Base-by-base conservation (phyloP, 2,797 vertebrate species). In the Myotis planiceps region DNA sequence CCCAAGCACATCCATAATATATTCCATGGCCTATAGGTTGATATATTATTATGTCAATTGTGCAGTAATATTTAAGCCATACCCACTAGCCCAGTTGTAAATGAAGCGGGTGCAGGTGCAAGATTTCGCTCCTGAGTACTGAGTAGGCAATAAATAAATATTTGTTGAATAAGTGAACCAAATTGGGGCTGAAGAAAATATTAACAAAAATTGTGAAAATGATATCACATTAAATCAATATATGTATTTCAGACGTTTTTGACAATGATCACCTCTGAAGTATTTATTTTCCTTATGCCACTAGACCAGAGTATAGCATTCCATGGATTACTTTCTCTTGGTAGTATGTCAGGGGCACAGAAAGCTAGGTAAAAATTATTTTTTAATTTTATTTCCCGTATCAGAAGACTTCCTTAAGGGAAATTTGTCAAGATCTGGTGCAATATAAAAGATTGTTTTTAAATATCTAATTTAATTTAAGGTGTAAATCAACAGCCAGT, bases 351-450 rank as follows among this genome's bases (percentile, higher is more conserved):
- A 71, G 27, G 39, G 58, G 69, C 5, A 89, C 78, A 47, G 78
- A 42, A 68, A 27, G 45, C 34, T 47, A 55, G 47, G 13, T 82
- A 83, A 86, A 74, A 94, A 83, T 94, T 47, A 78, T 68, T 45
- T 81, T 91, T 89, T 74, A 82, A 60, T 71, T 90, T 58, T 3
- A 80, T 79, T 92, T 79, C 45, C 69, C 45, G 53, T 37, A 83
- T 37, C 83, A 63, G 63, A 92, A 94, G 90, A 74, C 34, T 65
- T 88, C 42, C 72, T 68, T 76, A 74, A 51, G 68, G 25, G 21
- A 94, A 95, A 86, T 95, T 96, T n/a, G 14, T 63, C 63, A 88
- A 90, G 27, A 68, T 80, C 65, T 89, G 4, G 3, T 45, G 25
- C 53, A 75, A 83, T n/a, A 63, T 45, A 83, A 53, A 92, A 92